Percentiles rank a stretch among this genome's conserved stretches.
These are phyloP conservation scores for Trachelus tabidus DNA, from an alignment of 2,888 invertebrate genomes.

Conservation along the genomic window DNA sequence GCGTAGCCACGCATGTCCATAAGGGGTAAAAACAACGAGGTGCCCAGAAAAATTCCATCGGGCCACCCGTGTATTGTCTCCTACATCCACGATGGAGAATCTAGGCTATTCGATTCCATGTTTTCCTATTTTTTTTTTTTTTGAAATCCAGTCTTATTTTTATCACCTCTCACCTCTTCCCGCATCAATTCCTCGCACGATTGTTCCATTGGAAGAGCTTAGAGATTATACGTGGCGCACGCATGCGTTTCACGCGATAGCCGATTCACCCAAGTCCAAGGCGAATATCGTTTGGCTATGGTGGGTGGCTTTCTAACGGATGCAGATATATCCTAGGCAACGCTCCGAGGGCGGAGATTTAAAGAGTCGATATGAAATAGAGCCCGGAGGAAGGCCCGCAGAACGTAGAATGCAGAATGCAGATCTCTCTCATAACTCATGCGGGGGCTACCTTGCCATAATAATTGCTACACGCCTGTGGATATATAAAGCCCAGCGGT, in stretches of 20 bases:
- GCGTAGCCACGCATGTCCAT: background rate
- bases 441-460: conserved; percentile 48
- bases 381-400: conserved; percentile 33
- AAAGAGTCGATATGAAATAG: conserved; percentile 54
- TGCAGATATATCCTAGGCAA: background rate
- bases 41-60: conserved; percentile 21
- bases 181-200: background rate
- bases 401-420: conserved; percentile 32
- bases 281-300: background rate
- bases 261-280: background rate
- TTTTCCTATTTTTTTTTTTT: background rate
- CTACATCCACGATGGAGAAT: background rate
- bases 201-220: background rate
- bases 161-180: background rate
- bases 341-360: conserved; percentile 43
- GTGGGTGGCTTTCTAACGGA: conserved; percentile 7
- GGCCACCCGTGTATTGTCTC: background rate
- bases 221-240: background rate
- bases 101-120: background rate
- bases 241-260: too few species aligned
- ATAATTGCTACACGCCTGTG: conserved; percentile 54
- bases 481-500: conserved; percentile 37
- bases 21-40: conserved; percentile 21
- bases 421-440: conserved; percentile 48
- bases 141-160: background rate